Conservation (phyloP, 1,140 invertebrate genomes). For the Grapholita molesta region DNA sequence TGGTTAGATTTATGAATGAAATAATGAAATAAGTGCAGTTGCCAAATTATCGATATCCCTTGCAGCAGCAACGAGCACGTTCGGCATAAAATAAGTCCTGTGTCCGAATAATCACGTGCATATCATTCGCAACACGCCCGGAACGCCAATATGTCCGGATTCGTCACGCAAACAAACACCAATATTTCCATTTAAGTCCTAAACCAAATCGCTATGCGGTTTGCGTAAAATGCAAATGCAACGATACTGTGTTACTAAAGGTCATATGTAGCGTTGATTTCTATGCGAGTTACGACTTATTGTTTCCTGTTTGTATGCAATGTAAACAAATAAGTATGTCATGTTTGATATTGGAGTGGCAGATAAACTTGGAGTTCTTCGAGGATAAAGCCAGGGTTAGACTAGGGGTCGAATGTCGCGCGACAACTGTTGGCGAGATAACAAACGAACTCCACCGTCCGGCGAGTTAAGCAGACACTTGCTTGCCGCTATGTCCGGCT, state of each 20-base stretch:
- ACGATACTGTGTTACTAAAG: neutral
- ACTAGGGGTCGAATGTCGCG: too few species aligned
- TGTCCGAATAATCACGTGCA: too few species aligned
- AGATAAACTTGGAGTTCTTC: neutral
- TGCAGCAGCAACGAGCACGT: too few species aligned
- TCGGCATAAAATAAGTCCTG: too few species aligned
- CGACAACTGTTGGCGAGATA: too few species aligned
- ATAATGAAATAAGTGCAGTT: too few species aligned
- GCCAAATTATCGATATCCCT: too few species aligned
- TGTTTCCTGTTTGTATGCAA: neutral
- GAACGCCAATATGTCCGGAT: neutral
- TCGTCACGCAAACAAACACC: neutral
- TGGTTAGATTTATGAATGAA: too few species aligned
- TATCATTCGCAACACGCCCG: neutral
- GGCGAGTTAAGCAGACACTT: too few species aligned
- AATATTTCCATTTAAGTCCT: neutral
- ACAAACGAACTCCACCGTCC: too few species aligned
- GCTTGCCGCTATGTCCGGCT: too few species aligned
- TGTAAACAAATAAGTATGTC: slow-evolving; percentile 3
- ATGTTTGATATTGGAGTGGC: neutral
- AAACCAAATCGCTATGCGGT: slow-evolving; percentile 5
- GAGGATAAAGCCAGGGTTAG: too few species aligned
- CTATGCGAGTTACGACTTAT: neutral
- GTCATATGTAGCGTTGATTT: neutral
- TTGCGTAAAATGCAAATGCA: slow-evolving; percentile 5